A percentile compares a stretch with the other conserved stretches of the same genome.
These are phyloP conservation scores for Heliconius congener DNA, from an alignment of 1,140 invertebrate species.

Conservation along the genomic window DNA sequence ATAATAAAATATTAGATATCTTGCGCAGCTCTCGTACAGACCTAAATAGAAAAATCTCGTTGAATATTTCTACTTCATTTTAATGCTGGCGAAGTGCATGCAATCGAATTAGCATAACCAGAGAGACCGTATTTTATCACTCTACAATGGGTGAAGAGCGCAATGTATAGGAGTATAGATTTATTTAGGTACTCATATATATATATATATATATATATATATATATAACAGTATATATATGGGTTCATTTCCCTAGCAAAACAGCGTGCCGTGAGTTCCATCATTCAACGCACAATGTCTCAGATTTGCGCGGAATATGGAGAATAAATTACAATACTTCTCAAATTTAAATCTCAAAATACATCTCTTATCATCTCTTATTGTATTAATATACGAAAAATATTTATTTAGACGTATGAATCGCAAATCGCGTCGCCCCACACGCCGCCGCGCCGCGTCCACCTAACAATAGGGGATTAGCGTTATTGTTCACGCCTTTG, in stretches of 20 bases:
- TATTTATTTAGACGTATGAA: slow-evolving; percentile 1
- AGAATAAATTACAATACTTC: too few species aligned
- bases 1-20: slow-evolving; percentile 4
- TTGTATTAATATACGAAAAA: neutral
- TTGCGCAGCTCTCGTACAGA: neutral
- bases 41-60: slow-evolving; percentile 9
- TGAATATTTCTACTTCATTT: slow-evolving; percentile 15
- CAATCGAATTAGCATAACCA: slow-evolving; percentile 15
- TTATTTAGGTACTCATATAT: neutral
- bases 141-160: neutral
- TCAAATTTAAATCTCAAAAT: too few species aligned
- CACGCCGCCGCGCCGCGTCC: neutral
- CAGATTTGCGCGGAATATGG: too few species aligned
- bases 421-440: slow-evolving; percentile 1
- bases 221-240: too few species aligned
- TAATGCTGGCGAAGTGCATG: slow-evolving; percentile 10
- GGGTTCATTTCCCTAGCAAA: too few species aligned
- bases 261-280: too few species aligned
- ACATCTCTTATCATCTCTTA: neutral
- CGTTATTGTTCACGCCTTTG: slow-evolving; percentile 13
- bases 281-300: too few species aligned
- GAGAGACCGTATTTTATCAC: slow-evolving; percentile 3
- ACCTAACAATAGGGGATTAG: slow-evolving; percentile 12
- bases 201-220: neutral
- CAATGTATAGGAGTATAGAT: neutral